Base-by-base conservation (phyloP, 2,888 invertebrate species). In the Torymus texanus region DNA sequence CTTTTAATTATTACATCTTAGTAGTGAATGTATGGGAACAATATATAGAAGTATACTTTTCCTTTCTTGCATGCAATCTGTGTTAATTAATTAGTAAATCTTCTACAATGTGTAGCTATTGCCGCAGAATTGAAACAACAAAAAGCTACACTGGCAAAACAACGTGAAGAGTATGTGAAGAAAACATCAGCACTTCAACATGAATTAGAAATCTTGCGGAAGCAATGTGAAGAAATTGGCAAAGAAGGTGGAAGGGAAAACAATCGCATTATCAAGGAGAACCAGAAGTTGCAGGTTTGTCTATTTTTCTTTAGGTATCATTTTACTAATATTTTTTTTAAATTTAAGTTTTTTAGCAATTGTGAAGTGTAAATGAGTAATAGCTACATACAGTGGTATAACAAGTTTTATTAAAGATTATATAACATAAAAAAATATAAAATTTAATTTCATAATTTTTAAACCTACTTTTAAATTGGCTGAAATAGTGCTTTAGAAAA, bases 71-170 rank as follows among this genome's bases (percentile, higher is more conserved):
- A 80, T 82, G 81, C 75, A 73, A 75, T 41, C 51, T 65, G 58
- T 73, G 10, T 78, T 78, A 63, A 73, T 59, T 70, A 80, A 81
- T 68, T 76, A 82, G 79, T 79, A 41, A 71, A 75, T 80, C 73
- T 70, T 79, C 70, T 79, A 71, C 72, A 79, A 79, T 21, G 21
- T 71, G 51, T 91, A 92, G 96, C 95, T 75, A 94, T 96, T 86
- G 95, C 95, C 84, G 94, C 95, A 83, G 96, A 96, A 91, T 93
- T 95, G 89, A 94, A 95, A 85, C 95, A 95, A 85, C 96, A 96
- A 90, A 95, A 95, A 88, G 95, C 95, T 10, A 95, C 95, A 77
- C 90, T 97, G 83, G 93, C 94, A 29, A 95, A 94, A 85, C 96
- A 97, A 87, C 93, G 96, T 13, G 95, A 95, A 87, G 96, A 95